Base-by-base conservation (phyloP, 2,888 invertebrate genomes). In the Hipparchia sbordonii region DNA sequence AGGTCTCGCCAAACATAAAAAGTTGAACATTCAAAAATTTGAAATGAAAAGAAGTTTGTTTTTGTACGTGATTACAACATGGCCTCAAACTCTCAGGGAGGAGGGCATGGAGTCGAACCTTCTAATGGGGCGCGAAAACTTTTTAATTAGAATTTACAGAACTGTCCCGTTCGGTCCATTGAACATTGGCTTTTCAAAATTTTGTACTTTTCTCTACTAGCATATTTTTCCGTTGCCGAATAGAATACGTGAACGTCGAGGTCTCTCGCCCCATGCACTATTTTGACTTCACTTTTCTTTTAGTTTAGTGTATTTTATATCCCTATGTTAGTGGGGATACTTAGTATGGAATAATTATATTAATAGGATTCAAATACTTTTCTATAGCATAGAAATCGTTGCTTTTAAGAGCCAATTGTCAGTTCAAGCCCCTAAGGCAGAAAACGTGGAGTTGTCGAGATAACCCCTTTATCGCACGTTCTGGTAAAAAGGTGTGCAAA, bases 141-240 rank as follows among this genome's bases (percentile, higher is more conserved):
- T 77, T 77, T 77, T 79, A 79, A 77, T 79, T 77, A 76, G 72
- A 79, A 76, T 79, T 77, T 74, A 77, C 77, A 74, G 72, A 60
- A 69, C 63, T 51, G 51, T 13, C 65, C 60, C 63, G 10, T 57
- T 23, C 10, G 61, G 46, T 45, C 60, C 69, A 67, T 70, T 67
- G 72, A 68, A 63, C 67, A 57, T 63, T 69, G 56, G 10, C 48
- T 66, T 62, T 69, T 62, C 23, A 9, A 62, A 51, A 56, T 61
- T 13, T 45, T 70, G 33, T 66, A 65, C 39, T 61, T 56, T 23
- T 56, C 10, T 10, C 13, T 2, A 13, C 48, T 56, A 6, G 7
- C 13, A 7, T 4, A 52, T 52, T 52, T 52, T 52, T 12, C 39
- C 9, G 52, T 52, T 56, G 1, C 48, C 48, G 7, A 48, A 48